Conservation (phyloP, 2,888 invertebrate species). For the Taphrorychus bicolor region DNA sequence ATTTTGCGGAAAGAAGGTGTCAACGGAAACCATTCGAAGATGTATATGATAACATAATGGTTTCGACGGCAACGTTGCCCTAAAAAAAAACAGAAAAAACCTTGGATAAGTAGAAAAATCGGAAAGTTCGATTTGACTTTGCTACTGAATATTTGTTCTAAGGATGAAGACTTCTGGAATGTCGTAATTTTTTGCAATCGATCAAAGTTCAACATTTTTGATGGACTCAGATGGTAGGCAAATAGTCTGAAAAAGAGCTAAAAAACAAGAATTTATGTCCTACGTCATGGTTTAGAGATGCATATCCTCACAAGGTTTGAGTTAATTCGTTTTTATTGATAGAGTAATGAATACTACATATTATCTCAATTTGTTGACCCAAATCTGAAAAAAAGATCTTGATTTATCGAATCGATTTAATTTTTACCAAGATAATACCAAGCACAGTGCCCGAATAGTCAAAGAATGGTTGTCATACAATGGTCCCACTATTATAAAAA, state of each 20-base stretch:
- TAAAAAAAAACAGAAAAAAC: too few species aligned
- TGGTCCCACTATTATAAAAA: constrained; percentile 16
- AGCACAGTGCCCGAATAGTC: constrained; percentile 2
- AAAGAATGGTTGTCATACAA: constrained; percentile 25
- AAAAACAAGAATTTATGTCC: not conserved
- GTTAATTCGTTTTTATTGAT: constrained; percentile 4
- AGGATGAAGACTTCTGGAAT: too few species aligned
- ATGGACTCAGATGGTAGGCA: not conserved
- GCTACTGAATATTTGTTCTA: too few species aligned
- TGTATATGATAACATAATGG: too few species aligned
- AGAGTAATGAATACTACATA: not conserved
- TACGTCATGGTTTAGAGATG: constrained; percentile 3
- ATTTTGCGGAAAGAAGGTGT: too few species aligned
- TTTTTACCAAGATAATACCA: constrained; percentile 8
- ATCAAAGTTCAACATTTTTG: not conserved
- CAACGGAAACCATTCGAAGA: too few species aligned
- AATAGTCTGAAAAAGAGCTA: not conserved
- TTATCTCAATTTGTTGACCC: constrained; percentile 5
- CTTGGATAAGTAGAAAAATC: too few species aligned
- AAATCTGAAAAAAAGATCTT: not conserved
- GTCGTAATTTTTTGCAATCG: too few species aligned
- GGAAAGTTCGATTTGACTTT: too few species aligned
- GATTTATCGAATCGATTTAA: not conserved
- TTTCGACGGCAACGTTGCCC: too few species aligned
- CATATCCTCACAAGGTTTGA: not conserved